A percentile compares a stretch with the other conserved stretches of the same genome.
Conservation (phyloP, 2,797 vertebrate genomes). For the Nannoperca obscura region DNA sequence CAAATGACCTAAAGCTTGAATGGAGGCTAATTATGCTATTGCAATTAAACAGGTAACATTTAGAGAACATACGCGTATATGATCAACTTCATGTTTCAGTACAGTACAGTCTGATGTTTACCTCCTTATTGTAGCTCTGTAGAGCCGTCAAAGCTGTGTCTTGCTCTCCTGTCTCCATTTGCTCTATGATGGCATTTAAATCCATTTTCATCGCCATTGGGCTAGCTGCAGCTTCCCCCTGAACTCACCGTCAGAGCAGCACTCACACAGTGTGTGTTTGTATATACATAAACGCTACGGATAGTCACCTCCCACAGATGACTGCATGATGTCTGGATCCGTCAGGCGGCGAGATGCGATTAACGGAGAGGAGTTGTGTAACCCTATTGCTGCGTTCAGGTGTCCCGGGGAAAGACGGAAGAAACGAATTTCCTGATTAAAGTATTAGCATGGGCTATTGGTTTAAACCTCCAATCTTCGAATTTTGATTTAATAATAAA, state of each 20-base stretch:
- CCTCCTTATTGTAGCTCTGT: conserved; percentile 90
- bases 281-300: conserved; percentile 10
- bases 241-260: conserved; percentile 21
- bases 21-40: too few species aligned
- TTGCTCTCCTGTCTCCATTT: conserved; percentile 89
- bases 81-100: background rate
- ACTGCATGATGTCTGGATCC: conserved; percentile 61
- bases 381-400: conserved; percentile 52
- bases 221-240: background rate
- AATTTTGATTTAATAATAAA: background rate
- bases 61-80: background rate
- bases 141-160: conserved; percentile 85
- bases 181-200: conserved; percentile 85
- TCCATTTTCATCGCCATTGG: conserved; percentile 84
- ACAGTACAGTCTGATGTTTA: conserved; percentile 65
- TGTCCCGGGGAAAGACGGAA: conserved; percentile 14
- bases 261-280: background rate
- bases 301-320: conserved; percentile 48
- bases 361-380: conserved; percentile 59
- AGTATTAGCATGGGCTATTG: background rate
- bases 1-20: background rate
- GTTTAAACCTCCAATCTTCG: background rate
- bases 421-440: background rate
- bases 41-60: too few species aligned
- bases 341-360: conserved; percentile 47